phyloP scores from a whole-genome alignment of 2,797 vertebrate species.

The Microtus californicus region DNA sequence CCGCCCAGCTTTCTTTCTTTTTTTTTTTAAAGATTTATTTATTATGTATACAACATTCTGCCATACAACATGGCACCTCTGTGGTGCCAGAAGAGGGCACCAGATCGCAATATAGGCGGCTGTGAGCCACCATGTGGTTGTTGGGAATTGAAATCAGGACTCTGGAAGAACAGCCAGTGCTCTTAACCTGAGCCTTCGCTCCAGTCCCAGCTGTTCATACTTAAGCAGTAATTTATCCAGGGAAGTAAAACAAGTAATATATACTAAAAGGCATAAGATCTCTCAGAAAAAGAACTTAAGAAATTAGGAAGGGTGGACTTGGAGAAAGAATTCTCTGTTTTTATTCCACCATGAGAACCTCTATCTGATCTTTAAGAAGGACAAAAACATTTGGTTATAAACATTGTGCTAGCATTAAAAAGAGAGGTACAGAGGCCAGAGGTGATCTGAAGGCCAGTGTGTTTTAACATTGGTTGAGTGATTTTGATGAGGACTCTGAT shows the following conservation, averaged over 20 bases:
- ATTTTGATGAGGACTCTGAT: neutral
- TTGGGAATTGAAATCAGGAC: too few species aligned
- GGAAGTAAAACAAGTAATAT: neutral
- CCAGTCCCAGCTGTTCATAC: constrained; percentile 1
- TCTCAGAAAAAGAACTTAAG: neutral
- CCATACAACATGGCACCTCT: too few species aligned
- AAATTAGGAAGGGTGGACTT: neutral
- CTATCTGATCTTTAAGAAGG: neutral
- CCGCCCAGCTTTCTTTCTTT: too few species aligned
- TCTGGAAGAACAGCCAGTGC: too few species aligned
- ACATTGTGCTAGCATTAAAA: neutral
- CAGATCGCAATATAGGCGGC: too few species aligned
- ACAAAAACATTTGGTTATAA: neutral
- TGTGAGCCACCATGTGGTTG: too few species aligned
- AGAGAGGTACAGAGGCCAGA: neutral
- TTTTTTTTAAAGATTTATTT: too few species aligned
- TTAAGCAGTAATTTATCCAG: constrained; percentile 25
- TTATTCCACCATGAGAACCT: neutral
- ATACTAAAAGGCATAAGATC: neutral
- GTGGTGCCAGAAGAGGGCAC: too few species aligned
- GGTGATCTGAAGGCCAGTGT: neutral
- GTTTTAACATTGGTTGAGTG: neutral
- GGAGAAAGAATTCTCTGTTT: neutral
- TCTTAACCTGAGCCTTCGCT: too few species aligned
- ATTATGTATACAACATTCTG: too few species aligned